A percentile compares a stretch with the other conserved stretches of the same genome.
These are phyloP conservation scores for Cepaea nemoralis DNA, from an alignment of 1,140 invertebrate species.

Conservation along the genomic window DNA sequence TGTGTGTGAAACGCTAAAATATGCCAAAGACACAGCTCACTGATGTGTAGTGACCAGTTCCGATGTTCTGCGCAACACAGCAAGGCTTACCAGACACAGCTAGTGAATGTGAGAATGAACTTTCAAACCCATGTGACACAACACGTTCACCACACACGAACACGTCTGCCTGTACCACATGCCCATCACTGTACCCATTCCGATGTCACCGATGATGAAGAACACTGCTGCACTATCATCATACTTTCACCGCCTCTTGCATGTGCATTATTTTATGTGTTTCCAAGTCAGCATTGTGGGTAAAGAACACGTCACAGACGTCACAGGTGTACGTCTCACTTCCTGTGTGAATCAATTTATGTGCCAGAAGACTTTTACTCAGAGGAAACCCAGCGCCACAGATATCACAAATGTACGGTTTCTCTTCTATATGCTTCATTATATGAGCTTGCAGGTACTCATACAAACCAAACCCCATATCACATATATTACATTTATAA, in stretches of 20 bases:
- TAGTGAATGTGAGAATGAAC: no score
- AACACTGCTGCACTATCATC: no score
- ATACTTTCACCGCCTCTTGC: background rate
- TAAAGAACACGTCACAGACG: conserved; percentile 4
- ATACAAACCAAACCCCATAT: background rate
- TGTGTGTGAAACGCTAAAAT: no score
- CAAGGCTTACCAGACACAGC: no score
- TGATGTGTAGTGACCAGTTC: no score
- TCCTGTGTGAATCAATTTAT: conserved; percentile 24
- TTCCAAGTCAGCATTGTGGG: background rate
- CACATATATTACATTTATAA: background rate
- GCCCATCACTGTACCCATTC: no score
- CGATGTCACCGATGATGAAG: no score
- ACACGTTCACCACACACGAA: no score
- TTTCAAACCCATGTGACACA: no score
- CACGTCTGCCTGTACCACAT: no score
- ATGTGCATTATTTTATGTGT: background rate
- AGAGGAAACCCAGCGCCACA: conserved; percentile 85
- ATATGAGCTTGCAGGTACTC: background rate
- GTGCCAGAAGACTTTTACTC: conserved; percentile 21
- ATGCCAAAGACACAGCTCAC: no score
- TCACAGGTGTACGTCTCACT: background rate
- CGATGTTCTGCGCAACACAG: no score
- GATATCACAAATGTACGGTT: conserved; percentile 80
- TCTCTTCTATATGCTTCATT: conserved; percentile 81